These are phyloP conservation scores for Thelaira solivaga DNA, from an alignment of 2,888 invertebrate species.

Conservation along the genomic window DNA sequence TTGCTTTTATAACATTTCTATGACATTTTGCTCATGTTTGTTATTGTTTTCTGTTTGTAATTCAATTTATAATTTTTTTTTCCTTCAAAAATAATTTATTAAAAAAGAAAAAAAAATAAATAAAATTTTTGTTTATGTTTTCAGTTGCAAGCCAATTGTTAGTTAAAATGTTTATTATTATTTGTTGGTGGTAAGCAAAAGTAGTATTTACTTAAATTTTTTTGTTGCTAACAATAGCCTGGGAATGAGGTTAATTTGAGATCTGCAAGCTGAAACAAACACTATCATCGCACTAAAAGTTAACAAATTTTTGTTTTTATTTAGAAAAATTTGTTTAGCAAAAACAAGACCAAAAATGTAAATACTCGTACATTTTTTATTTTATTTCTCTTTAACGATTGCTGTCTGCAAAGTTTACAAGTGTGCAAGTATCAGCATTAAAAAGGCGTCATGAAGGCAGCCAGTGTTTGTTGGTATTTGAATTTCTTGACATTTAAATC, in stretches of 20 bases:
- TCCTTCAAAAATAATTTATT: too few species aligned
- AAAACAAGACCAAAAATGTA: neutral
- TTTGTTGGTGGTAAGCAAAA: neutral
- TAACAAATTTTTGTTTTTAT: constrained; percentile 36
- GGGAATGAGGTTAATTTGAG: constrained; percentile 59
- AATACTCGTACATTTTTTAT: constrained; percentile 15
- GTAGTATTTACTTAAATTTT: neutral
- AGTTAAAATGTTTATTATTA: constrained; percentile 28
- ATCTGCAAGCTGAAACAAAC: constrained; percentile 29
- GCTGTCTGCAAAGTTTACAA: neutral
- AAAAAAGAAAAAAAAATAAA: too few species aligned
- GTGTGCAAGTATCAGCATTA: neutral
- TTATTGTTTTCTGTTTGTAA: neutral
- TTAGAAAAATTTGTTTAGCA: constrained; percentile 17
- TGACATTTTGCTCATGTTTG: constrained; percentile 57
- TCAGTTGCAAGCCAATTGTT: too few species aligned
- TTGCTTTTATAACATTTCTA: constrained; percentile 59
- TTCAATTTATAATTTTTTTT: too few species aligned
- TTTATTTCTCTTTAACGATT: neutral
- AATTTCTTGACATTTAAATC: constrained; percentile 28
- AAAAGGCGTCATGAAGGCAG: neutral
- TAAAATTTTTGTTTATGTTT: constrained; percentile 58
- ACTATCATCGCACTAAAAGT: constrained; percentile 13
- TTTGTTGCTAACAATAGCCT: constrained; percentile 50
- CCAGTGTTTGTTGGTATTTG: neutral